A percentile compares a stretch with the other conserved stretches of the same genome.
These are phyloP conservation scores for Oscheius myriophilus DNA, from an alignment of 2,888 invertebrate genomes.

Conservation along the genomic window DNA sequence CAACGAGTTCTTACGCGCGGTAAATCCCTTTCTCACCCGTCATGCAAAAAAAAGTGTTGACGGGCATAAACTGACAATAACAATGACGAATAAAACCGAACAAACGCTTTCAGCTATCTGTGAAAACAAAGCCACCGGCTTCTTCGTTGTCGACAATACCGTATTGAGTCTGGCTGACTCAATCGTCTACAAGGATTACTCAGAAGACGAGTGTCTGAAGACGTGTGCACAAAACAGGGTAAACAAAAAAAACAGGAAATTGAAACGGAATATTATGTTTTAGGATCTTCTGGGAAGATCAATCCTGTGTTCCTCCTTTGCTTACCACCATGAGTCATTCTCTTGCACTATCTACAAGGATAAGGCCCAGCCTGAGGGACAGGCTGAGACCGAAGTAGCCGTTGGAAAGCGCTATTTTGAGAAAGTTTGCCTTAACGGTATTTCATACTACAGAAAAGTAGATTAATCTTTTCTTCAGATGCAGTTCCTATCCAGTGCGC, in stretches of 20 bases:
- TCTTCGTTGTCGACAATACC: slow-evolving; percentile 59
- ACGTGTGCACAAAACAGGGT: slow-evolving; percentile 60
- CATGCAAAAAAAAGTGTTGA: background rate
- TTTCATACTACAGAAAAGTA: slow-evolving; percentile 5
- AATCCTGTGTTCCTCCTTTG: slow-evolving; percentile 60
- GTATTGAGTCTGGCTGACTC: slow-evolving; percentile 36
- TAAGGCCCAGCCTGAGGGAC: slow-evolving; percentile 56
- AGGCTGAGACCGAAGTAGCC: slow-evolving; percentile 31
- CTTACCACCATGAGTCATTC: slow-evolving; percentile 60
- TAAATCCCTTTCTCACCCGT: too few species aligned
- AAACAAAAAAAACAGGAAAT: background rate
- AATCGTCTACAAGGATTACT: slow-evolving; percentile 54
- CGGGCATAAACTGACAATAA: background rate
- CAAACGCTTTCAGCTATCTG: slow-evolving; percentile 26
- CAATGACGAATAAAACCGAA: too few species aligned
- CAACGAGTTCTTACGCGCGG: too few species aligned
- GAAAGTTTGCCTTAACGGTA: slow-evolving; percentile 67
- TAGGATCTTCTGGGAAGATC: slow-evolving; percentile 53
- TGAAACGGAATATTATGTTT: background rate
- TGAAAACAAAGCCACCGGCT: slow-evolving; percentile 35
- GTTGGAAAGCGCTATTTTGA: slow-evolving; percentile 65
- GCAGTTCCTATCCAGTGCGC: slow-evolving; percentile 54
- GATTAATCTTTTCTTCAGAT: slow-evolving; percentile 42
- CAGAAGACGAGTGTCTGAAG: slow-evolving; percentile 61
- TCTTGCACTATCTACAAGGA: slow-evolving; percentile 58